Base-by-base conservation (phyloP, 1,140 invertebrate genomes). In the Ericerus pela region DNA sequence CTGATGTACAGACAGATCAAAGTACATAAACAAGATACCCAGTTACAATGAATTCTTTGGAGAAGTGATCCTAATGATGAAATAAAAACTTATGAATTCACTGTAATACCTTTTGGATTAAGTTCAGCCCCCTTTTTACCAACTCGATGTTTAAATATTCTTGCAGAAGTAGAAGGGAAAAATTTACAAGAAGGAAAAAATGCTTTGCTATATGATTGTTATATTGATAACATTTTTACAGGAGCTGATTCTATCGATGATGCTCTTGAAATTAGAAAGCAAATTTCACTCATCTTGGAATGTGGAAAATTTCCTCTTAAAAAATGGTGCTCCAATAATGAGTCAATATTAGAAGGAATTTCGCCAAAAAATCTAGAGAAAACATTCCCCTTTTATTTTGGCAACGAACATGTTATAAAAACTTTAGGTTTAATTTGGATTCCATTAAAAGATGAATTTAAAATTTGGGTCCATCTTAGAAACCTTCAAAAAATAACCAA, bases 281-380 rank as follows among this genome's bases (percentile, higher is more conserved):
- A 56, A 20, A 14, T 58, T 20, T 41, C 38, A 26, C 2, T 11
- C 1, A 11, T 12, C 38, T 56, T 56, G 29, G 36, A 51, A 41
- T 24, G 62, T 64, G 16, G 16, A 11, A 24, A 33, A 14, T 36
- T 53, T 16, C 30, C 33, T 8, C 10, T 53, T 14, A 8, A 12
- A 8, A 36, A 36, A 36, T 53, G 31, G 52, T n/a, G 20, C 2
- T 6, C 52, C 24, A 53, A 53, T 10, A 54, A 69, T 65, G 31
- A 16, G 20, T 8, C 1, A 22, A 37, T 53, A 14, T 33, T 11
- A 30, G 53, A 54, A 3, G 12, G 30, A 24, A 14, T 22, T 14
- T 24, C 4, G 12, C n/a, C 16, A 14, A 18, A 16, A 26, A 22
- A 36, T 28, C 30, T 22, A 24, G 27, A 24, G 12, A 6, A 20